Evolutionary conservation across 2,113 vertebrate genomes (phyloP), one percentile per base, ranked within the genome.

Genomic region (Lutjanus erythropterus): DNA sequence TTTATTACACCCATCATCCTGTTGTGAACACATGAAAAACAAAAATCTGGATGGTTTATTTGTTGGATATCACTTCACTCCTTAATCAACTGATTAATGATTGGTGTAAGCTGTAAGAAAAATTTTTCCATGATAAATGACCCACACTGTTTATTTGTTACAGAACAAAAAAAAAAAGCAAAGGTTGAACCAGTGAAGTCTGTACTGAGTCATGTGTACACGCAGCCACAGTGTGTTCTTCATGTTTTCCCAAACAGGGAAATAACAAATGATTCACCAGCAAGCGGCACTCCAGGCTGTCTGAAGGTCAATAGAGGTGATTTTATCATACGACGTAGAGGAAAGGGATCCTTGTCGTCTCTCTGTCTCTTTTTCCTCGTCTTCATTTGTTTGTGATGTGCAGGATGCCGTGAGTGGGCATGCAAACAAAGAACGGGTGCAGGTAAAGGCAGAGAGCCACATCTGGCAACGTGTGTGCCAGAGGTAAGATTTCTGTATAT

Each of bases 231-330:
- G 14, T 62, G 27, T 41, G 41, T 59, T 66, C 59, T 23, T 37
- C 27, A 47, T 15, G 31, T 47, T 25, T 35, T 6, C 18, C 23
- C 33, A 4, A 27, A 4, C 19, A n/a, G 21, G 33, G 10, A 6
- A 62, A 33, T 4, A 35, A 58, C 25, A 62, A 42, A 23, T 64
- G 58, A 79, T 69, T 58, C n/a, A 66, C 52, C 44, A 10, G 39
- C 37, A 65, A 37, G 21, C 19, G 44, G 16, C 18, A 46, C 42
- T 77, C 19, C 15, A 53, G 27, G 35, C 5, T 46, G 29, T 60
- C 6, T 67, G 14, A 60, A 52, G 60, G 67, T 66, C 44, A 58
- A 14, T 35, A 6, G 58, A 55, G 56, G 25, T 10, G 39, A 77
- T 60, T 66, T 75, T 42, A 81, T n/a, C 37, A 58, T 14, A 65